A percentile compares a stretch with the other conserved stretches of the same genome.
These are phyloP conservation scores for Tortricodes alternella DNA, from an alignment of 2,888 invertebrate genomes.

Conservation along the genomic window DNA sequence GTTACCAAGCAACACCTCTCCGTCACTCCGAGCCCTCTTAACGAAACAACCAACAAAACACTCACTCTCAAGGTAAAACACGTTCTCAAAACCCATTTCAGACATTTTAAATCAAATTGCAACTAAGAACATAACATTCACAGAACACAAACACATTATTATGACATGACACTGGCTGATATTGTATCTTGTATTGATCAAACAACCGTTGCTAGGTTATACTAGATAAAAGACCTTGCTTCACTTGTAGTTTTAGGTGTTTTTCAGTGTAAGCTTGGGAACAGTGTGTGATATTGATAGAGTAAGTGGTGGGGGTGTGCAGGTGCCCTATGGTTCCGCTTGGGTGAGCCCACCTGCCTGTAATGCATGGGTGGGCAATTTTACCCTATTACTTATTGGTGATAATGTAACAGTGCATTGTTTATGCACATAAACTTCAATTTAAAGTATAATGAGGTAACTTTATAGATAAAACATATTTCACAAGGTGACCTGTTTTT, in stretches of 20 bases:
- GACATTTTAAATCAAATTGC: constrained; percentile 63
- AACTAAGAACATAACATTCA: constrained; percentile 42
- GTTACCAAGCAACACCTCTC: constrained; percentile 80
- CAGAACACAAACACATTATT: constrained; percentile 62
- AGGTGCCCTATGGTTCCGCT: constrained; percentile 67
- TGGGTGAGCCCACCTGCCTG: constrained; percentile 70
- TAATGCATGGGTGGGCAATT: constrained; percentile 61
- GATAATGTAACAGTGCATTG: constrained; percentile 38
- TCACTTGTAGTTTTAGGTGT: constrained; percentile 48
- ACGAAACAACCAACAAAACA: constrained; percentile 55
- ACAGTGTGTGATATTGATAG: constrained; percentile 56
- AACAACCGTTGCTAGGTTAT: constrained; percentile 70
- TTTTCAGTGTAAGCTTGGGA: constrained; percentile 45
- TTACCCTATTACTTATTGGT: constrained; percentile 45
- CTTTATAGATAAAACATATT: not conserved
- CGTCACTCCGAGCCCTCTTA: constrained; percentile 58
- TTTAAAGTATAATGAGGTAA: constrained; percentile 22
- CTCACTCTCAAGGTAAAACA: constrained; percentile 81
- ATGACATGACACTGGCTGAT: constrained; percentile 52
- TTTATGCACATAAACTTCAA: constrained; percentile 37
- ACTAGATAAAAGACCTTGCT: constrained; percentile 41
- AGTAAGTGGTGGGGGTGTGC: constrained; percentile 60
- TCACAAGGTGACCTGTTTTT: not conserved
- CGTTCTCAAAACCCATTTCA: constrained; percentile 79
- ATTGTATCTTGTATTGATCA: constrained; percentile 71